Evolutionary conservation across 2,888 invertebrate genomes (phyloP).

Genomic region (Dolichopus griseipennis): DNA sequence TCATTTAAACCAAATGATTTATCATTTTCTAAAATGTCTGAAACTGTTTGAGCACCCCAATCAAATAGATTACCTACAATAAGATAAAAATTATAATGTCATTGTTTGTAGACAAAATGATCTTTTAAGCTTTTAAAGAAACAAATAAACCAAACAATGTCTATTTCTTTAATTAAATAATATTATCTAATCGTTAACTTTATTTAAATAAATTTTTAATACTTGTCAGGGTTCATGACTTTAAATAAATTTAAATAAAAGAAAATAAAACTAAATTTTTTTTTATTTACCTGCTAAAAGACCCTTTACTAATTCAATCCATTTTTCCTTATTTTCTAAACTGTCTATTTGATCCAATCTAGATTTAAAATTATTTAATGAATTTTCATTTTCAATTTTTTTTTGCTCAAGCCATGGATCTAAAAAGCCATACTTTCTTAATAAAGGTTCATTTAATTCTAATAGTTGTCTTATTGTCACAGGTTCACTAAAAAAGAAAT

Average conservation of each 20-base stretch:
- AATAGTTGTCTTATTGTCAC: conserved; percentile 82
- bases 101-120: too few relatives aligned
- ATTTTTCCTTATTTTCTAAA: conserved; percentile 51
- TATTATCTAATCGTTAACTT: background rate
- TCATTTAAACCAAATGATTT: conserved; percentile 68
- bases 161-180: background rate
- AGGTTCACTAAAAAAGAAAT: conserved; percentile 56
- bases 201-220: background rate
- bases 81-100: background rate
- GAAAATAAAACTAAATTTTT: background rate
- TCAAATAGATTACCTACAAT: conserved; percentile 88
- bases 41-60: conserved; percentile 91
- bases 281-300: conserved; percentile 51
- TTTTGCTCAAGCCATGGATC: conserved; percentile 84
- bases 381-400: conserved; percentile 73
- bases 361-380: conserved; percentile 58
- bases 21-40: conserved; percentile 67
- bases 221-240: conserved; percentile 14
- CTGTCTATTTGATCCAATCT: conserved; percentile 63
- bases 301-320: conserved; percentile 58
- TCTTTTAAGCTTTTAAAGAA: too few relatives aligned
- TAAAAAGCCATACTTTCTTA: conserved; percentile 83
- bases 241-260: background rate
- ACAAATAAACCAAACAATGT: too few relatives aligned
- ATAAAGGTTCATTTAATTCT: conserved; percentile 84